Base-by-base conservation (phyloP, 2,797 vertebrate genomes). In the Sylvilagus floridanus region DNA sequence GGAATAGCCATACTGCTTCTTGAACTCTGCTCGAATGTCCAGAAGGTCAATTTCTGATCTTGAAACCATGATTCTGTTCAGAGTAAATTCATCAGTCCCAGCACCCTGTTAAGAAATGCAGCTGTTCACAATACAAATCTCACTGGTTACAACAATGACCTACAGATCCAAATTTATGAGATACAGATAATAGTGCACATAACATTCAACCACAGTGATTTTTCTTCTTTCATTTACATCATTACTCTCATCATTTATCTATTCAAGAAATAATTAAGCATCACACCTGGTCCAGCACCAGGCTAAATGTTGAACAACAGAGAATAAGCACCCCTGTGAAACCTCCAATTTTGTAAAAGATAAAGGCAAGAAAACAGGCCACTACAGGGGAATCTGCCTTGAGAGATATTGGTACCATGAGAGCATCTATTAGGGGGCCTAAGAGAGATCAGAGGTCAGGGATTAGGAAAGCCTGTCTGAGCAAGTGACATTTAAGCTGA, bases 31-130 rank as follows among this genome's bases (percentile, higher is more conserved):
- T 97, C 98, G 98, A 96, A 99, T 99, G 97, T 99, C 99, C 98
- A 98, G 50, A 96, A 99, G 96, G 96, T 99, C 99, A 0, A 98
- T 97, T 97, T 99, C 99, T 3, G 99, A 99, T 85, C 99, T 98
- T 93, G 98, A 98, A 82, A 99, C 98, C 22, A 99, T 90, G 75
- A 99, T 98, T 97, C 99, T 98, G 86, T 98, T 99, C 93, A 99
- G 96, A 57, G 96, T 98, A 69, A 97, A 98, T 97, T 99, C 99
- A 16, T 98, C 98, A 26, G 99, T 99, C 35, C 99, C 99, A 6
- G 94, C 79, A 12, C 99, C 99, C 99, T 99, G 96, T 90, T 94
- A 88, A 82, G n/a, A 95, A 90, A 94, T 2, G 26, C n/a, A 84
- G 4, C 21, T 7, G 13, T 88, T 91, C 83, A 92, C 16, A 35